phyloP scores from a whole-genome alignment of 2,888 invertebrate genomes.

The Diplolepis rosae region DNA sequence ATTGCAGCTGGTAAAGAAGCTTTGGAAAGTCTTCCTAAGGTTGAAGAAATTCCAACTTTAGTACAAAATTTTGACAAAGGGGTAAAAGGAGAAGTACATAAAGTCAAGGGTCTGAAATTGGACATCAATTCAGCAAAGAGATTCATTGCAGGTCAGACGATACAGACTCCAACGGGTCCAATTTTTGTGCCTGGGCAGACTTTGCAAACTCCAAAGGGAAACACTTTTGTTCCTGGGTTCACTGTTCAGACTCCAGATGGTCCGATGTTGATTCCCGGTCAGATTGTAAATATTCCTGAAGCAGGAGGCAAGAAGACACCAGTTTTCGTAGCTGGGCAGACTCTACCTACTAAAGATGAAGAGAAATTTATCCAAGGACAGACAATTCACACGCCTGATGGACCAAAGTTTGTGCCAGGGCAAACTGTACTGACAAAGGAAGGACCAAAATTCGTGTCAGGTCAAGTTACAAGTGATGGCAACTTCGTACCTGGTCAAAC shows the following conservation, averaged over 20 bases:
- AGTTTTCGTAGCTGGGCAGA: conserved; percentile 83
- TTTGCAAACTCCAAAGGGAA: conserved; percentile 80
- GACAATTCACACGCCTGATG: conserved; percentile 77
- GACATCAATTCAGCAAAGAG: conserved; percentile 81
- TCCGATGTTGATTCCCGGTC: conserved; percentile 83
- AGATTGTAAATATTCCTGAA: conserved; percentile 76
- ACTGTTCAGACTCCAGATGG: conserved; percentile 82
- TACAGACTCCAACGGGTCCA: conserved; percentile 82
- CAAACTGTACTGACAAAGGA: conserved; percentile 79
- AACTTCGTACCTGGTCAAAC: conserved; percentile 71
- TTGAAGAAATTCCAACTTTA: conserved; percentile 80
- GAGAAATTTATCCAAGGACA: conserved; percentile 79
- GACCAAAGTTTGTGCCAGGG: conserved; percentile 78
- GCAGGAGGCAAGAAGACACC: conserved; percentile 76
- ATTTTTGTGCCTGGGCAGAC: conserved; percentile 86
- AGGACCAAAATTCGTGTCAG: conserved; percentile 79
- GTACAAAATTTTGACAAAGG: conserved; percentile 76
- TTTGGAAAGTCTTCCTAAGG: conserved; percentile 77
- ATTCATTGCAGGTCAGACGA: conserved; percentile 83
- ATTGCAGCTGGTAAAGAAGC: conserved; percentile 74
- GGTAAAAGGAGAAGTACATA: conserved; percentile 77
- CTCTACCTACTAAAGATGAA: conserved; percentile 77
- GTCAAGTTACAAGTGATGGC: conserved; percentile 75
- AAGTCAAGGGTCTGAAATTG: conserved; percentile 79
- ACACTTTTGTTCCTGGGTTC: conserved; percentile 83